Base-by-base conservation (phyloP, 2,797 vertebrate genomes). In the Sebastes aleutianus region DNA sequence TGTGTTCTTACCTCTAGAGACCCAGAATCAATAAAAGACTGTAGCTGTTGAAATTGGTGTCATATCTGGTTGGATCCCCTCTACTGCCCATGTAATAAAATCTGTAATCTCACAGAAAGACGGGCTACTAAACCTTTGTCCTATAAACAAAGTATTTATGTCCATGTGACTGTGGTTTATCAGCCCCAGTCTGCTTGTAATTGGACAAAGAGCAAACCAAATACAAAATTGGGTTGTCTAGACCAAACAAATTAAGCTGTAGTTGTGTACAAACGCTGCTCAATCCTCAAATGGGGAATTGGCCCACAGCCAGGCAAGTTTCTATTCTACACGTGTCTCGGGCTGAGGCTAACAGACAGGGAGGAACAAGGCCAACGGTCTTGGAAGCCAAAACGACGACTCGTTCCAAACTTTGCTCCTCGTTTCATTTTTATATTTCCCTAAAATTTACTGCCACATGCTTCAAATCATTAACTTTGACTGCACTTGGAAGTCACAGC, bases 381-480 rank as follows among this genome's bases (percentile, higher is more conserved):
- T 68, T 73, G 66, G 82, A 85, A 77, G 74, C 53, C 59, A 77
- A 80, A 78, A 69, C 14, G 6, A 64, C 0, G 1, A 50, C 58
- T 53, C 9, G 31, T 59, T 73, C 79, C 77, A 86, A 81, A 70
- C 43, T 54, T 70, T 67, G 36, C 53, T 65, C 32, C 31, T 79
- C 36, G 31, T 86, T 76, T 79, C 10, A 66, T 76, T 90, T 54
- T 76, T 61, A 83, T 70, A 71, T 53, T 4, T 27, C 27, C n/a
- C 20, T 8, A 8, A 50, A 29, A 80, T 85, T 79, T 82, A 83
- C 70, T 59, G 59, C 72, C 10, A 6, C 47, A 14, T 39, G 65
- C 71, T 29, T 85, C 66, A 64, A 61, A 67, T 71, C 68, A 64
- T 83, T 76, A 86, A 85, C 56, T 57, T 3, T 53, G 39, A 61